These are phyloP conservation scores for Diplogasteroides magnus DNA, from an alignment of 1,140 invertebrate genomes.

Conservation along the genomic window DNA sequence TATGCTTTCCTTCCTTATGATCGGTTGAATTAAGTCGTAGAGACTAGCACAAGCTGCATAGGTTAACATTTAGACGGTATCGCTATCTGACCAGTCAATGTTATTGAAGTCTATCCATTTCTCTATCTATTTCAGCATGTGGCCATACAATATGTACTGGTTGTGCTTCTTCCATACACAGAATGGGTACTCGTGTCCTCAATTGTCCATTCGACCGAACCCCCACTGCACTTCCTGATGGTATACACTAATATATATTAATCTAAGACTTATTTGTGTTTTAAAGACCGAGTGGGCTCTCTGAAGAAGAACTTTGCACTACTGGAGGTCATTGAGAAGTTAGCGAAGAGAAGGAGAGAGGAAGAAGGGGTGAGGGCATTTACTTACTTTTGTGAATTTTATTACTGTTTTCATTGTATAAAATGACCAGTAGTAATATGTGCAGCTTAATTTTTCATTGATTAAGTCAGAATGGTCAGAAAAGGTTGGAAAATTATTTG, in stretches of 20 bases:
- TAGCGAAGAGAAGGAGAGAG: background rate
- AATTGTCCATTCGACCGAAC: background rate
- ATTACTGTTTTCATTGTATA: too few relatives aligned
- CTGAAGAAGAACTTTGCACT: background rate
- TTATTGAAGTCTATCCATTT: too few relatives aligned
- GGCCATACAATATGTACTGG: background rate
- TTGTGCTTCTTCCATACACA: background rate
- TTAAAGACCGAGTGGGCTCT: background rate
- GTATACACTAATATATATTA: background rate
- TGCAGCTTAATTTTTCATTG: too few relatives aligned
- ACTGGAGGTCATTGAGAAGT: background rate
- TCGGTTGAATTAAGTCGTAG: too few relatives aligned
- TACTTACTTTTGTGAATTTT: background rate
- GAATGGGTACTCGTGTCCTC: background rate
- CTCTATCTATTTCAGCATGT: background rate
- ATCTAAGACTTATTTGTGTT: background rate
- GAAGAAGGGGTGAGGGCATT: background rate
- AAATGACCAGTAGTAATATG: too few relatives aligned
- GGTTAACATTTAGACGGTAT: too few relatives aligned
- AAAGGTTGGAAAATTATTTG: background rate
- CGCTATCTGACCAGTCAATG: too few relatives aligned
- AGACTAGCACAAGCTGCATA: too few relatives aligned
- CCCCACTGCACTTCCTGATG: background rate
- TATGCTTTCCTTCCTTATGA: too few relatives aligned
- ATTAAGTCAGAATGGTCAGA: too few relatives aligned